Conservation (phyloP, 2,888 invertebrate genomes). For the Zhengitettix transpicula region DNA sequence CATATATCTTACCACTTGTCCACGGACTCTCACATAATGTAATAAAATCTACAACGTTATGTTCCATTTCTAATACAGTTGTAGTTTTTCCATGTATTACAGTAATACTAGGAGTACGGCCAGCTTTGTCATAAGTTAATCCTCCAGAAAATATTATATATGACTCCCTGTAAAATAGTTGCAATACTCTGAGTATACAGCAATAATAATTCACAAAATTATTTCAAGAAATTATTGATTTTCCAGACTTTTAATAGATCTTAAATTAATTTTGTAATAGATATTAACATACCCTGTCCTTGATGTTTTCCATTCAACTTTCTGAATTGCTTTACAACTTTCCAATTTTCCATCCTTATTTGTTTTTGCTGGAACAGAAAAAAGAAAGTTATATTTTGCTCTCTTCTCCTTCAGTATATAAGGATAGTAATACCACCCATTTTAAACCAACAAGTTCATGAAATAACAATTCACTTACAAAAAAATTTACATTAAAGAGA, state of each 20-base stretch:
- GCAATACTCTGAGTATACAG: too few species aligned
- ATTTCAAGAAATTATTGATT: background rate
- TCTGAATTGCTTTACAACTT: slow-evolving; percentile 85
- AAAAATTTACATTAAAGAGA: too few species aligned
- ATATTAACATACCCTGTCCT: slow-evolving; percentile 49
- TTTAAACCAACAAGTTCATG: too few species aligned
- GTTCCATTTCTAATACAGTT: slow-evolving; percentile 98
- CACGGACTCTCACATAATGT: slow-evolving; percentile 91
- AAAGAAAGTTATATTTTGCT: background rate
- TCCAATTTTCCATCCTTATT: slow-evolving; percentile 86
- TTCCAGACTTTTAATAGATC: background rate
- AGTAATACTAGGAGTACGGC: slow-evolving; percentile 83
- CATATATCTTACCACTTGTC: slow-evolving; percentile 52
- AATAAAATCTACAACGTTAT: slow-evolving; percentile 92
- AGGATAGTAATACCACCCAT: too few species aligned
- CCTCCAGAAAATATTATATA: slow-evolving; percentile 96
- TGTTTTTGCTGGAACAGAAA: slow-evolving; percentile 55
- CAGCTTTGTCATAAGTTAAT: slow-evolving; percentile 76
- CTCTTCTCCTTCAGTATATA: too few species aligned
- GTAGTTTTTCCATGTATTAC: slow-evolving; percentile 87
- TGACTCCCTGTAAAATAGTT: slow-evolving; percentile 50
- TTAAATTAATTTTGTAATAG: background rate
- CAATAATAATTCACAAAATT: background rate
- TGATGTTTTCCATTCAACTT: slow-evolving; percentile 88
- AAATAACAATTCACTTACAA: too few species aligned